Percentiles rank a stretch among this genome's conserved stretches.
phyloP scores from a whole-genome alignment of 2,113 vertebrate species.

The Thermophis baileyi region DNA sequence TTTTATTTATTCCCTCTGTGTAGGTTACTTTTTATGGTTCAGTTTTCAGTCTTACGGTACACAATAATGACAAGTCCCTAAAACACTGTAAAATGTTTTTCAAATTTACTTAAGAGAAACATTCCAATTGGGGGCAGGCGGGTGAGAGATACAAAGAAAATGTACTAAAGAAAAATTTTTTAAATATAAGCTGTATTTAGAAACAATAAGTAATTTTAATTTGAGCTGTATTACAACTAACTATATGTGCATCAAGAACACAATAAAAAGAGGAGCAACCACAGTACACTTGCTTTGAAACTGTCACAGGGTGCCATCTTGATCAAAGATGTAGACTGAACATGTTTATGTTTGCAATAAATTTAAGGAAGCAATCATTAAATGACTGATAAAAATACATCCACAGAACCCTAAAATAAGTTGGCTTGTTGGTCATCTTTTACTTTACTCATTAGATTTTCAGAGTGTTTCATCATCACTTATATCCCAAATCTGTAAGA shows the following conservation, averaged over 20 bases:
- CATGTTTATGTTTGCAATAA: conserved; percentile 37
- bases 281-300: conserved; percentile 1
- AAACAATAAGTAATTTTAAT: conserved; percentile 18
- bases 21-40: conserved; percentile 7
- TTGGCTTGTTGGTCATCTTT: conserved; percentile 45
- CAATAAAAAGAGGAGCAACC: not conserved
- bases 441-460: conserved; percentile 43
- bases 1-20: not conserved
- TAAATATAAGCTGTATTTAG: conserved; percentile 27
- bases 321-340: not conserved
- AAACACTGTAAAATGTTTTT: conserved; percentile 7
- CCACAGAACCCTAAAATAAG: not conserved
- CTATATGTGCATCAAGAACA: conserved; percentile 20
- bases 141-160: not conserved
- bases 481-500: conserved; percentile 97
- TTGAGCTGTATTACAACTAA: not conserved
- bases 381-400: conserved; percentile 42
- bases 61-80: not conserved
- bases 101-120: conserved; percentile 11
- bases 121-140: conserved; percentile 8
- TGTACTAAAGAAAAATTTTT: conserved; percentile 37
- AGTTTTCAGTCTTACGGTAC: not conserved
- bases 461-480: conserved; percentile 95
- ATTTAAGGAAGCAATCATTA: conserved; percentile 36
- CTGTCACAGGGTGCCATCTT: not conserved